Conservation (phyloP, 2,888 invertebrate genomes). For the Blera fallax region DNA sequence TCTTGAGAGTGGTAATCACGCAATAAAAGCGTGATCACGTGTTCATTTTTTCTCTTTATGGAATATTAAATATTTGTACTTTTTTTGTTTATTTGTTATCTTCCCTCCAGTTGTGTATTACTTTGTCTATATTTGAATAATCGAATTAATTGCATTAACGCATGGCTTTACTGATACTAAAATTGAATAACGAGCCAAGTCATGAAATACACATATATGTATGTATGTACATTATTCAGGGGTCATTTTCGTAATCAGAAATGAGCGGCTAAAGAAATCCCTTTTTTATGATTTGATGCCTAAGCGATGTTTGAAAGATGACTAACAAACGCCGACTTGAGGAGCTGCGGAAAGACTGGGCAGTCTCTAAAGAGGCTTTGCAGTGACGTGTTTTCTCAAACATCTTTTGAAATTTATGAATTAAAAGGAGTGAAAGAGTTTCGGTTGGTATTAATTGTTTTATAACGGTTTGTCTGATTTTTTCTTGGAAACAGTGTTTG, state of each 20-base stretch:
- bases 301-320: neutral
- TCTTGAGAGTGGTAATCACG: slow-evolving; percentile 47
- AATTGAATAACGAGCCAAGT: neutral
- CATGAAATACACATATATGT: neutral
- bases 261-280: neutral
- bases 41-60: slow-evolving; percentile 35
- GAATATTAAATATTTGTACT: neutral
- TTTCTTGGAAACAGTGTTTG: too few species aligned
- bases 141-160: slow-evolving; percentile 29
- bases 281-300: neutral
- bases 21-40: slow-evolving; percentile 52
- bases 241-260: neutral
- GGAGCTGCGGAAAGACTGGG: too few species aligned
- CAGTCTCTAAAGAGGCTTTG: too few species aligned
- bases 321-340: too few species aligned
- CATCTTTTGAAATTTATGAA: too few species aligned
- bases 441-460: too few species aligned
- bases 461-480: too few species aligned
- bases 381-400: too few species aligned
- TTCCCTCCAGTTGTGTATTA: neutral
- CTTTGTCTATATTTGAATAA: neutral
- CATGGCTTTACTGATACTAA: slow-evolving; percentile 4
- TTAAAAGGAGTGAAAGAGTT: too few species aligned
- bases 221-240: neutral
- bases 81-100: slow-evolving; percentile 21